Base-by-base conservation (phyloP, 1,140 invertebrate genomes). In the Lepidostoma basale region DNA sequence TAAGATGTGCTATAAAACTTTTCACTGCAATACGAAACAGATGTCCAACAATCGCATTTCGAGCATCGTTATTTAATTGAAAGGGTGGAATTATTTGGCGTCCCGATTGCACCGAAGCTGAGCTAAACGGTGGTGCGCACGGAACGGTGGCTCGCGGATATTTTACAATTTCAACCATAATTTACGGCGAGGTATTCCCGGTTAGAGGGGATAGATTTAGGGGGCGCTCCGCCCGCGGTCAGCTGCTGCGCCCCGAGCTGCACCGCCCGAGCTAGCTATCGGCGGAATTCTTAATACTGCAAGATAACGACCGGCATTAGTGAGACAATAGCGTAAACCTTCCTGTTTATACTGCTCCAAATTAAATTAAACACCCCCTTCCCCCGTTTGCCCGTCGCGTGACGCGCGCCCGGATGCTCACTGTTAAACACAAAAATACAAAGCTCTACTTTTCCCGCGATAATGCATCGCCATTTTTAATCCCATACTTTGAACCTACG, bases 251-350 rank as follows among this genome's bases (percentile, higher is more conserved):
- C 44, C 18, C 28, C 33, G 22, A 9, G 40, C 9, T 18, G 25
- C 44, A 36, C 49, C 28, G 49, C 54, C 26, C n/a, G n/a, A n/a
- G n/a, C n/a, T n/a, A n/a, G n/a, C n/a, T n/a, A 58, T 36, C 33
- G 58, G 16, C 10, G 63, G 47, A 68, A 68, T 68, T 68, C 67
- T 68, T 63, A 26, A 44, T 36, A 16, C 58, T 40, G 36, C 67
- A 52, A 62, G 67, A 68, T 68, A 68, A 68, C 67, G 67, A 68
- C 44, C 58, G 47, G 47, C 59, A 63, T 68, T 68, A 68, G 52
- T 59, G 67, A 68, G 67, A 68, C 67, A 68, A 68, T 68, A 33
- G 59, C 22, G 47, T 30, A 54, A 62, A 56, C 58, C 66, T 42
- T 20, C 59, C 59, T 68, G 67, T 68, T 68, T 68, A 68, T 60